Evolutionary conservation across 2,797 vertebrate species (phyloP), one percentile per base, ranked within the genome.

Genomic region (Centroberyx gerrardi): DNA sequence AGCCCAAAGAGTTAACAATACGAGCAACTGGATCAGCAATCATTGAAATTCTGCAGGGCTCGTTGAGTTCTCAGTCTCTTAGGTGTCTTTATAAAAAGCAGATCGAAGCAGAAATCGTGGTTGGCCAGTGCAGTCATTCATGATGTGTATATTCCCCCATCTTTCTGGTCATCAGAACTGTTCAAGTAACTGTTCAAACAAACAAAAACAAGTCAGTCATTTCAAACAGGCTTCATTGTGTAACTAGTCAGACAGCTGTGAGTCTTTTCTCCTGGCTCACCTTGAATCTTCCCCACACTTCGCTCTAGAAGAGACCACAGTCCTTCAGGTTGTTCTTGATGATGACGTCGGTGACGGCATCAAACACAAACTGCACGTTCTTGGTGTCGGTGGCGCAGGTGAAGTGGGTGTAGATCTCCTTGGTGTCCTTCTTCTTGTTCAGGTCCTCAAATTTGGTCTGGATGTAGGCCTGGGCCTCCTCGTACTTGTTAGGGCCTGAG

Each of bases 281-380:
- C 93, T 90, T 77, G 77, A 87, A 76, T 74, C 54, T 59, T 71
- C 68, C 46, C 83, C 58, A 36, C 22, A 59, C 62, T 22, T 2
- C 22, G 18, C 56, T 87, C 84, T 94, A 99, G 96, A 99, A 99
- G 89, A 99, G 97, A 61, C 98, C 98, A 9, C 98, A 99, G 93
- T 99, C 98, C 95, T 99, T 98, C 96, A 99, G 97, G 96, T 99
- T 99, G 95, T 98, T 99, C 93, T 99, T 99, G 93, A 99, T 99
- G 95, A 99, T 99, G 94, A 99, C 98, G 0, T 99, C 98, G 0
- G 98, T 99, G 92, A 99, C 98, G 0, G 97, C 98, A 0, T 99
- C 98, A 0, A 99, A 99, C 81, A 99, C 98, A 0, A 99, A 99
- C 97, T 99, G 98, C 92, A 99, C 98, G 91, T 99, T 99, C 96